Evolutionary conservation across 2,888 invertebrate genomes (phyloP), one percentile per base, ranked within the genome.

Genomic region (Adelognathus sp.): DNA sequence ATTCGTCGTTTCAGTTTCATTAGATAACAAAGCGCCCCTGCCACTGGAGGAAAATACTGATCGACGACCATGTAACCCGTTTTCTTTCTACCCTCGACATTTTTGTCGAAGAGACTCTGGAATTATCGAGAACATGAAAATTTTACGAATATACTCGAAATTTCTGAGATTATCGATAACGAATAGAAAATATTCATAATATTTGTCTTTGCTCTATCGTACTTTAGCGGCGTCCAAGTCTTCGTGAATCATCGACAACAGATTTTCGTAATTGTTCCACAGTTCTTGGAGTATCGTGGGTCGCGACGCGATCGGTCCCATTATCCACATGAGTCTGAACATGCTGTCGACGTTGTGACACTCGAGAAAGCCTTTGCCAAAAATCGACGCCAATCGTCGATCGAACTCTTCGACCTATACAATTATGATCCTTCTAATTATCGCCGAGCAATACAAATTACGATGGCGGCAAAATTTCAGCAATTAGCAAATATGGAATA

Each of bases 341-440:
- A 93, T 91, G 52, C 93, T 92, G 82, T 94, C 95, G 6, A 95
- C 88, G 36, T 95, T 95, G 81, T 93, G 93, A 83, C 96, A 97
- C 86, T 98, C 98, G 73, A 96, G 95, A 83, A 97, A 95, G 0
- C 96, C 96, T 87, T 96, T 95, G 9, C 95, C 94, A 86, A 98
- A 96, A 79, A 97, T 94, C 16, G 96, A 95, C 0, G 96, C 96
- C 39, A 98, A 92, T 79, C 95, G 93, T 76, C 95, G 93, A 88
- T 98, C 98, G 64, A 96, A 94, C 85, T 96, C 95, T 29, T 94
- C 93, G 0, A 95, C 92, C 91, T 91, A 63, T 14, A 64, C 36
- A 33, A 52, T 1, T 16, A 41, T 39, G n/a, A 36, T 33, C 39
- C 3, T 31, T 41, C 11, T 31, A 3, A 18, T 16, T 36, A 54